Percentiles rank a stretch among this genome's conserved stretches.
Conservation (phyloP, 2,113 vertebrate genomes). For the Indicator maculatus region DNA sequence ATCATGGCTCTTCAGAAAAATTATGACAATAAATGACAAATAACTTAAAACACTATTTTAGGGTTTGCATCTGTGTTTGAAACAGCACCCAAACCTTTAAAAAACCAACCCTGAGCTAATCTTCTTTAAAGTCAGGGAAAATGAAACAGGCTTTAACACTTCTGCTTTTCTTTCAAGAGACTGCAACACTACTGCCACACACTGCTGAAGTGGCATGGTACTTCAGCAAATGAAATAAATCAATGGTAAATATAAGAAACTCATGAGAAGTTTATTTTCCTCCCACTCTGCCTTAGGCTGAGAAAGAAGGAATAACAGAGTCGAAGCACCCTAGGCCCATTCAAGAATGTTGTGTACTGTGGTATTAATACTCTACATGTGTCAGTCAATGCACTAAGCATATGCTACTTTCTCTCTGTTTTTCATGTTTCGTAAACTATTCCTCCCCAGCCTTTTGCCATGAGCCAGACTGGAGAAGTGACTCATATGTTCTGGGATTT, state of each 20-base stretch:
- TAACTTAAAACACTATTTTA: neutral
- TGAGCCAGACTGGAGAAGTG: slow-evolving; percentile 7
- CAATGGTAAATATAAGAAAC: neutral
- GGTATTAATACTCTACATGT: neutral
- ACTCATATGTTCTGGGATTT: slow-evolving; percentile 42
- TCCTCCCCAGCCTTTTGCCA: neutral
- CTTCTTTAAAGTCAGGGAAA: neutral
- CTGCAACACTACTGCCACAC: neutral
- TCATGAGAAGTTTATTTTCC: neutral
- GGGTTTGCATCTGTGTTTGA: neutral
- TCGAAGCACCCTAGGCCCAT: neutral
- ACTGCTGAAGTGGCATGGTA: neutral
- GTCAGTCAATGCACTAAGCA: neutral
- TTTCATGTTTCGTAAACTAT: neutral
- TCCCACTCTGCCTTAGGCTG: neutral
- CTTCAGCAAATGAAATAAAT: neutral
- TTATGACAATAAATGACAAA: neutral
- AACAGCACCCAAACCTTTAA: neutral
- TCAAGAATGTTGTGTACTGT: neutral
- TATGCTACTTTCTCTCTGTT: neutral
- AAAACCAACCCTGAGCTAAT: neutral
- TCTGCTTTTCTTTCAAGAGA: neutral
- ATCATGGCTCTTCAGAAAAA: neutral
- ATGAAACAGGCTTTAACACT: neutral
- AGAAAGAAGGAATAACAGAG: neutral